Percentiles rank a stretch among this genome's conserved stretches.
Conservation (phyloP, 1,140 invertebrate genomes). For the Acromyrmex heyeri region DNA sequence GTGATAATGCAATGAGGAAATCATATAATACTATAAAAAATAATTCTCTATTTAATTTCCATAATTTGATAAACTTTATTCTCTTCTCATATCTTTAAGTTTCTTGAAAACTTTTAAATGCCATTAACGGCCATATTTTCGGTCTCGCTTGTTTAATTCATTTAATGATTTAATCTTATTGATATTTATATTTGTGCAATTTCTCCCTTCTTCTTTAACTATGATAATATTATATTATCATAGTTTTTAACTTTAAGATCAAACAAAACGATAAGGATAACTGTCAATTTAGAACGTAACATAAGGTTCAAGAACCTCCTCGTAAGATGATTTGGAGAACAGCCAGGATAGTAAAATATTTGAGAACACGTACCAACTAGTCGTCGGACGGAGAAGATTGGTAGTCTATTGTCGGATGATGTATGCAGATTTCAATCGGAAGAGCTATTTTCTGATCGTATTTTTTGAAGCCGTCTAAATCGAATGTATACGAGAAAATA, state of each 20-base stretch:
- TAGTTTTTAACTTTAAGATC: neutral
- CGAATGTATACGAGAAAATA: slow-evolving; percentile 18
- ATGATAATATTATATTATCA: neutral
- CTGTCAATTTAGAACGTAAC: neutral
- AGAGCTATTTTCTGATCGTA: slow-evolving; percentile 71
- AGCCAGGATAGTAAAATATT: slow-evolving; percentile 43
- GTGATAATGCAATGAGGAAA: neutral
- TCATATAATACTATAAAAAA: neutral
- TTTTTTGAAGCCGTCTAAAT: slow-evolving; percentile 42
- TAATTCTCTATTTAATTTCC: neutral
- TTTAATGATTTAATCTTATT: neutral
- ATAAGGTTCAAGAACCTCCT: neutral
- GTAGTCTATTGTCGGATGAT: slow-evolving; percentile 63
- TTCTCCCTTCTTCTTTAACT: neutral
- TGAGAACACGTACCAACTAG: slow-evolving; percentile 28
- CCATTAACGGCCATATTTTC: neutral
- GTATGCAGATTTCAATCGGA: slow-evolving; percentile 66
- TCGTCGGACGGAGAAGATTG: slow-evolving; percentile 59
- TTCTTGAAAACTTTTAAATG: neutral
- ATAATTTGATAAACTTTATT: neutral
- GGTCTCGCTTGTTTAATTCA: neutral
- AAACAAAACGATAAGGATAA: neutral
- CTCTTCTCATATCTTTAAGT: neutral
- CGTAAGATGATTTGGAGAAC: slow-evolving; percentile 16
- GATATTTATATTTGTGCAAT: slow-evolving; percentile 16